Evolutionary conservation across 2,797 vertebrate species (phyloP).

Genomic region (Danio kyathit): DNA sequence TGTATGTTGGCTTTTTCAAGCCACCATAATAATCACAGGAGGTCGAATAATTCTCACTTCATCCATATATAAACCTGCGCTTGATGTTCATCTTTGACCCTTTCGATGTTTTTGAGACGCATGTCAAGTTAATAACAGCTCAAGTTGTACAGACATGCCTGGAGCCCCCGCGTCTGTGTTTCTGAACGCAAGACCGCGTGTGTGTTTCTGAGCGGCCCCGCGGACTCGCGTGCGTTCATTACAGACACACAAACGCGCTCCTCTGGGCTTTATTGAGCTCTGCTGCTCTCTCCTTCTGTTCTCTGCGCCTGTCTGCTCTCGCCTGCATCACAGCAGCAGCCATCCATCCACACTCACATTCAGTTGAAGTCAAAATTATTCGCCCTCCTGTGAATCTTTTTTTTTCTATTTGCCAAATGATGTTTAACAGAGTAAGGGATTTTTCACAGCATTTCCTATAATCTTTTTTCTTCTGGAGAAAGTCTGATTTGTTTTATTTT

Average conservation of each 20-base stretch:
- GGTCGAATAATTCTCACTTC: too few species aligned
- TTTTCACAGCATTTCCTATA: too few species aligned
- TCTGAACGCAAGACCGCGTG: not conserved
- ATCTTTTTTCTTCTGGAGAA: too few species aligned
- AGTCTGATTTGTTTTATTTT: too few species aligned
- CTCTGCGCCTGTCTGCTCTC: not conserved
- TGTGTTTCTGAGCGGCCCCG: not conserved
- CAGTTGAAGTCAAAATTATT: too few species aligned
- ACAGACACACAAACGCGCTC: not conserved
- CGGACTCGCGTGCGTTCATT: not conserved
- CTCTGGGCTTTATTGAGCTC: conserved; percentile 4
- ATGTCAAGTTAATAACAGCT: not conserved
- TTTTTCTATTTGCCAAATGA: too few species aligned
- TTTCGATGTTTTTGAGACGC: not conserved
- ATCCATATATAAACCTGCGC: not conserved
- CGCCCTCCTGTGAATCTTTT: too few species aligned
- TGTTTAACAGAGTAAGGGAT: too few species aligned
- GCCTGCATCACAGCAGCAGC: not conserved
- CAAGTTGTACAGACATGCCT: not conserved
- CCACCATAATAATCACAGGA: too few species aligned
- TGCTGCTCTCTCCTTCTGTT: conserved; percentile 11
- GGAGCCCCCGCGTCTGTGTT: not conserved
- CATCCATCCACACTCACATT: too few species aligned
- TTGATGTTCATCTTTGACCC: not conserved
- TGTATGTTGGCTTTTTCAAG: too few species aligned